These are phyloP conservation scores for Channa argus DNA, from an alignment of 2,113 vertebrate species.

Conservation along the genomic window DNA sequence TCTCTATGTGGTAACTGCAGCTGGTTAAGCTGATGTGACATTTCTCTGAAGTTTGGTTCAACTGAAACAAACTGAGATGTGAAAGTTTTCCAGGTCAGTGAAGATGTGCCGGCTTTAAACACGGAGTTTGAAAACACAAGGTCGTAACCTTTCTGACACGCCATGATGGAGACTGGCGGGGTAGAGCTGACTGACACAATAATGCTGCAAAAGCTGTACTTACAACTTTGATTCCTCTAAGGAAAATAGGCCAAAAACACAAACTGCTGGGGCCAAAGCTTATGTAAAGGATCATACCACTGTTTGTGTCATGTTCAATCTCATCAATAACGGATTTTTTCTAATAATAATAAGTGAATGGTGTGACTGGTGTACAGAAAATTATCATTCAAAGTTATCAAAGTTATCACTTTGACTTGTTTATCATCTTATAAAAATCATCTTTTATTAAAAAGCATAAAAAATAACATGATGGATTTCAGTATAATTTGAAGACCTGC, in stretches of 20 bases:
- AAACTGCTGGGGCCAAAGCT: background rate
- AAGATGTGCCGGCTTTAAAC: constrained; percentile 21
- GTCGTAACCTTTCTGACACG: constrained; percentile 26
- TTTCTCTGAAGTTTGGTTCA: constrained; percentile 50
- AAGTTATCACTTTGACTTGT: no score
- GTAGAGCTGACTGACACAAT: constrained; percentile 17
- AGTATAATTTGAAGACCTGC: no score
- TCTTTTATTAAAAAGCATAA: no score
- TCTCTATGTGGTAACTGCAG: background rate
- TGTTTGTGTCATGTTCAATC: background rate
- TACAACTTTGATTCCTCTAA: background rate
- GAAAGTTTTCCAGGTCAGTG: constrained; percentile 60
- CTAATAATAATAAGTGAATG: no score
- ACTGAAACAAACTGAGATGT: constrained; percentile 27
- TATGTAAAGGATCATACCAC: background rate
- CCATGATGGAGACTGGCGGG: constrained; percentile 42
- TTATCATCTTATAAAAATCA: no score
- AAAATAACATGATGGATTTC: no score
- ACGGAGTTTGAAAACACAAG: constrained; percentile 8
- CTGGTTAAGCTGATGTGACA: constrained; percentile 55
- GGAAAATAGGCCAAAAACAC: constrained; percentile 5
- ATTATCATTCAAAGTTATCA: no score
- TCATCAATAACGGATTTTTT: no score
- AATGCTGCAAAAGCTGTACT: constrained; percentile 2
- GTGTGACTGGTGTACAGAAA: no score